Percentiles rank a stretch among this genome's conserved stretches.
Evolutionary conservation across 2,113 vertebrate species (phyloP).

Genomic region (Cyphomyrus discorhynchus): DNA sequence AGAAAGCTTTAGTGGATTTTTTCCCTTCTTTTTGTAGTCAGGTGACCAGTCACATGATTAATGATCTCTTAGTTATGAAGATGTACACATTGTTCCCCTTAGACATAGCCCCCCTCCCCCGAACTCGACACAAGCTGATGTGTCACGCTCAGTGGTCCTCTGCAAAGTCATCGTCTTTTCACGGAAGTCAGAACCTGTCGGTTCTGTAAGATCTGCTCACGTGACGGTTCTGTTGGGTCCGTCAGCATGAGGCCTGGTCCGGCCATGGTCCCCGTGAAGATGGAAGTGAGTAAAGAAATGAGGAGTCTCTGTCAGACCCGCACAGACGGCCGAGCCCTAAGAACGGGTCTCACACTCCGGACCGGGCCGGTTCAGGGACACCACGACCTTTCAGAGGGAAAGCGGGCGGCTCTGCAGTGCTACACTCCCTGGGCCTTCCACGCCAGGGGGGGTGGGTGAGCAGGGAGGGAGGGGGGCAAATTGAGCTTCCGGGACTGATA

Average conservation of each 20-base stretch:
- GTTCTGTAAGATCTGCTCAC: slow-evolving; percentile 20
- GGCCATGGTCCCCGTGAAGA: background rate
- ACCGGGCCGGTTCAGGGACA: background rate
- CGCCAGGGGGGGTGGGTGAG: background rate
- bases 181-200: background rate
- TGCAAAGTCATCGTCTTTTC: background rate
- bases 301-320: background rate
- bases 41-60: slow-evolving; percentile 62
- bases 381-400: background rate
- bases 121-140: slow-evolving; percentile 25
- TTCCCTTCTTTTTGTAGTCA: slow-evolving; percentile 42
- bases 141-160: slow-evolving; percentile 6
- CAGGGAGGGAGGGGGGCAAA: background rate
- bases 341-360: background rate
- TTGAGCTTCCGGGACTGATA: slow-evolving; percentile 15
- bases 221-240: background rate
- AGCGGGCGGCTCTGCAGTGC: background rate
- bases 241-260: background rate
- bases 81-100: slow-evolving; percentile 49
- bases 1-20: slow-evolving; percentile 46
- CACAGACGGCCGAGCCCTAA: background rate
- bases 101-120: background rate
- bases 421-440: background rate
- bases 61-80: slow-evolving; percentile 62
- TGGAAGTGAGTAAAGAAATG: background rate